Conservation (phyloP, 2,888 invertebrate genomes). For the Tetropium fuscum region DNA sequence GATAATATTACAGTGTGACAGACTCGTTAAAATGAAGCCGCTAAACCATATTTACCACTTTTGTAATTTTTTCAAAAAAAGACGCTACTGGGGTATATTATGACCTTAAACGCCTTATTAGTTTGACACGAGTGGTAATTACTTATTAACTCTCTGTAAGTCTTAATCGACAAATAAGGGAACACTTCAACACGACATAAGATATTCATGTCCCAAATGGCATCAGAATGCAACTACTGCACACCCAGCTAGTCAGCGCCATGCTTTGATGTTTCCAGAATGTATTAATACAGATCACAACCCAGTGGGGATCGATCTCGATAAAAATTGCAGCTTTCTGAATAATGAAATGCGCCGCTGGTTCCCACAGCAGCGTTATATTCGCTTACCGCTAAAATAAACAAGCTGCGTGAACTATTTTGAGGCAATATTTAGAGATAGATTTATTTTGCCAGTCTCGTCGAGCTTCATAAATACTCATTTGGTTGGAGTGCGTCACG, state of each 20-base stretch:
- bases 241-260: background rate
- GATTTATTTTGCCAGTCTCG: conserved; percentile 52
- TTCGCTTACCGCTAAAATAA: background rate
- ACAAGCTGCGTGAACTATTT: conserved; percentile 17
- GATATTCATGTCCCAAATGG: too few species aligned
- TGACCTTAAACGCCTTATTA: too few species aligned
- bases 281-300: background rate
- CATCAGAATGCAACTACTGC: too few species aligned
- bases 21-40: too few species aligned
- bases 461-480: conserved; percentile 55
- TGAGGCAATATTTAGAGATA: conserved; percentile 45
- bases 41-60: too few species aligned
- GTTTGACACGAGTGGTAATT: too few species aligned
- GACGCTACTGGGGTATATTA: too few species aligned
- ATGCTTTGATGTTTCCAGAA: background rate
- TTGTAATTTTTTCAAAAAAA: too few species aligned
- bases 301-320: background rate
- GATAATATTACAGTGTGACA: too few species aligned
- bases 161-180: too few species aligned
- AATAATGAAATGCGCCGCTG: background rate
- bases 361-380: background rate
- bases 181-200: too few species aligned
- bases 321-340: background rate
- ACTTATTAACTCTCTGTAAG: too few species aligned
- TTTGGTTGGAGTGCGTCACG: conserved; percentile 52